Conservation (phyloP, 2,113 vertebrate species). For the Cavia porcellus region DNA sequence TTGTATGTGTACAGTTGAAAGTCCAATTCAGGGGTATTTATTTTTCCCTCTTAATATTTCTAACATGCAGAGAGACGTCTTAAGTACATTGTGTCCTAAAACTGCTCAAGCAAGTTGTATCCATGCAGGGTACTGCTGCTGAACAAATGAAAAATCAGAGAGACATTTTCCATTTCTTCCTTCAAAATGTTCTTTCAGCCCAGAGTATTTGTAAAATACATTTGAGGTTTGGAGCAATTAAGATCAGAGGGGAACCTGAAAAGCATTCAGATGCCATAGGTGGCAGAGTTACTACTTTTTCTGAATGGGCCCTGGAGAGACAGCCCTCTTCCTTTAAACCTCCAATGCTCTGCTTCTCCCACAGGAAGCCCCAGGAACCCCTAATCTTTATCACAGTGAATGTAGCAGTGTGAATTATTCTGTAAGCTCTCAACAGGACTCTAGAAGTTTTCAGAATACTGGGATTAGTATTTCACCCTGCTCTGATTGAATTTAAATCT, state of each 20-base stretch:
- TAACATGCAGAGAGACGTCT: conserved; percentile 78
- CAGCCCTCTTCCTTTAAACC: not conserved
- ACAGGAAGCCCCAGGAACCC: not conserved
- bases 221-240: conserved; percentile 43
- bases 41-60: conserved; percentile 82
- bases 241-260: not conserved
- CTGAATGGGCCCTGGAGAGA: conserved; percentile 22
- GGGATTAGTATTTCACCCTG: not conserved
- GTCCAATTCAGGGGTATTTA: conserved; percentile 72
- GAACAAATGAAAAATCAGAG: conserved; percentile 78
- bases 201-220: conserved; percentile 56
- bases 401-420: not conserved
- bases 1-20: conserved; percentile 64
- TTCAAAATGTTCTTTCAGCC: conserved; percentile 54
- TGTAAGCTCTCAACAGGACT: not conserved
- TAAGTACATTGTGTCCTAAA: conserved; percentile 66
- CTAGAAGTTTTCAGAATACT: conserved; percentile 16
- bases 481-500: conserved; percentile 43
- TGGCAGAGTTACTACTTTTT: conserved; percentile 6
- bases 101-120: conserved; percentile 68
- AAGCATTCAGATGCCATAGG: conserved; percentile 52
- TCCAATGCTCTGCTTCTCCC: not conserved
- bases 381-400: not conserved
- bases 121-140: conserved; percentile 64
- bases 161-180: conserved; percentile 77